These are phyloP conservation scores for Ctenopoma multispine DNA, from an alignment of 2,797 vertebrate species.

Conservation along the genomic window DNA sequence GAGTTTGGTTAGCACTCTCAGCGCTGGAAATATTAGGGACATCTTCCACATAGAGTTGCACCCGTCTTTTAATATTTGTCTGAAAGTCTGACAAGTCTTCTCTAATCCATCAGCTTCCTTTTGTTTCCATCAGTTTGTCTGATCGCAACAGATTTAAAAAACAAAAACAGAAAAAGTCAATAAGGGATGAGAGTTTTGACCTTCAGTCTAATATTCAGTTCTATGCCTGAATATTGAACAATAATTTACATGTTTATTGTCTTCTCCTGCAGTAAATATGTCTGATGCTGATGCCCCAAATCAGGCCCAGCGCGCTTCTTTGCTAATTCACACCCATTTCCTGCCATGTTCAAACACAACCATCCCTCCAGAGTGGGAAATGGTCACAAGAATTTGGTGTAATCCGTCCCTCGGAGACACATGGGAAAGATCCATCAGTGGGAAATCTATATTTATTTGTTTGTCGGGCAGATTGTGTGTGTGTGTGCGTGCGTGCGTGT, in stretches of 20 bases:
- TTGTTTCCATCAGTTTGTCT: background rate
- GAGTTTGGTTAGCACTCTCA: background rate
- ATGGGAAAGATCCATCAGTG: conserved; percentile 12
- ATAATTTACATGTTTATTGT: conserved; percentile 15
- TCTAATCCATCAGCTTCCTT: background rate
- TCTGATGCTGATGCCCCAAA: background rate
- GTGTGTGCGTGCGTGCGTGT: conserved; percentile 26
- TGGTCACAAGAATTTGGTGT: conserved; percentile 3
- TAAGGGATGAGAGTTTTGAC: conserved; percentile 2
- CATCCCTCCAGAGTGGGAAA: background rate
- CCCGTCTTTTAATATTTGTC: background rate
- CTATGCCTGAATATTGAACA: conserved; percentile 4
- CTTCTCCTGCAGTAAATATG: background rate
- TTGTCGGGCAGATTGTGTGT: conserved; percentile 26
- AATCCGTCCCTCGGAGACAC: background rate
- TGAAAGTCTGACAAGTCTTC: background rate
- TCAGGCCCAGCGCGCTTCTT: background rate
- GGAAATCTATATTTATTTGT: conserved; percentile 24
- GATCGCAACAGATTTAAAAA: background rate
- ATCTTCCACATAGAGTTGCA: background rate
- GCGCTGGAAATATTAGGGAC: background rate
- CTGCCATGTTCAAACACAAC: conserved; percentile 7
- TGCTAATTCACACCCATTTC: conserved; percentile 10
- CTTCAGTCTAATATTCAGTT: background rate
- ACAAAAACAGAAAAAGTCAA: background rate